Conservation (phyloP, 35 echinoderm and acorn worm species). For the Acanthaster planci region DNA sequence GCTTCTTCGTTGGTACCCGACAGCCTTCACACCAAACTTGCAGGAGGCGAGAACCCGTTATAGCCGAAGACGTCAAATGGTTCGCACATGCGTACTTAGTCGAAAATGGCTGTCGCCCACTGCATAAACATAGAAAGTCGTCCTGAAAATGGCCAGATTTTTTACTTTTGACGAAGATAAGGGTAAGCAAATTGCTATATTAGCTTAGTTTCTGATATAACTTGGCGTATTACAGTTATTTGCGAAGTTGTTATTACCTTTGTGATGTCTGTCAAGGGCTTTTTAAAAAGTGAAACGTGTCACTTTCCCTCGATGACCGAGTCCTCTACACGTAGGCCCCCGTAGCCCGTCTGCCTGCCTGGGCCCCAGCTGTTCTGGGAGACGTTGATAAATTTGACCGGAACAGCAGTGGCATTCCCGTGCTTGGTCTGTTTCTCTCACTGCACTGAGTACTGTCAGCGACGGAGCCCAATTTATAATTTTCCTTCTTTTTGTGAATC, state of each 20-base stretch:
- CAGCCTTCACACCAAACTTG: neutral
- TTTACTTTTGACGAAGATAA: constrained; percentile 26
- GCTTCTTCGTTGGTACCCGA: neutral
- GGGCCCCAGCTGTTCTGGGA: too few species aligned
- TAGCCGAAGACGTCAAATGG: neutral
- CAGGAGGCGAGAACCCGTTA: neutral
- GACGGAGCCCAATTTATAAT: too few species aligned
- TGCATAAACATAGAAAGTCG: constrained; percentile 16
- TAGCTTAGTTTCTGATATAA: constrained; percentile 18
- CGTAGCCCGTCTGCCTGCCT: neutral
- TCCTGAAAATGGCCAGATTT: constrained; percentile 28
- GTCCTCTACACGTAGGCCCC: neutral
- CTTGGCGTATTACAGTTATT: neutral
- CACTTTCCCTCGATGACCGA: neutral
- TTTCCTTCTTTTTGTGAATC: too few species aligned
- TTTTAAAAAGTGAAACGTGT: constrained; percentile 31
- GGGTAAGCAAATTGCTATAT: neutral
- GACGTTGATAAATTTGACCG: too few species aligned
- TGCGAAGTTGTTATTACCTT: constrained; percentile 5
- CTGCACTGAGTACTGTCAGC: too few species aligned
- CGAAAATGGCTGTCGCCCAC: constrained; percentile 22
- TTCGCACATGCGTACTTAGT: constrained; percentile 25
- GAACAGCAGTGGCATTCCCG: too few species aligned
- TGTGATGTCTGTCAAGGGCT: neutral
- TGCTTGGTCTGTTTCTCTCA: too few species aligned